Percentiles rank a stretch among this genome's conserved stretches.
Conservation (phyloP, 2,797 vertebrate genomes). For the Mormyrops boulengeri region DNA sequence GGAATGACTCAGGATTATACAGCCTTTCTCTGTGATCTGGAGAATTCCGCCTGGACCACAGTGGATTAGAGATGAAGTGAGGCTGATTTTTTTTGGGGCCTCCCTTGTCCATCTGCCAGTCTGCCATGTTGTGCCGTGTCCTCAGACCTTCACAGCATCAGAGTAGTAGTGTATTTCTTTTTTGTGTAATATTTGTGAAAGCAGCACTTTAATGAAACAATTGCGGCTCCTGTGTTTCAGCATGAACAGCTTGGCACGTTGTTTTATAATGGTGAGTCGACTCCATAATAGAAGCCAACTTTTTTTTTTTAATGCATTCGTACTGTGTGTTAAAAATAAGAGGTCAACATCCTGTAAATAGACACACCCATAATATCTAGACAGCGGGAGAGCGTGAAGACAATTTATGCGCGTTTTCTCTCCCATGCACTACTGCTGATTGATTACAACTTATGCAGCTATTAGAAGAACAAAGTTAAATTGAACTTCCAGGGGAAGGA, state of each 20-base stretch:
- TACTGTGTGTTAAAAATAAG: background rate
- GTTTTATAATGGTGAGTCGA: background rate
- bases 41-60: background rate
- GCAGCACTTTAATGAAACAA: background rate
- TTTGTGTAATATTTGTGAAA: background rate
- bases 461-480: constrained; percentile 3
- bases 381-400: background rate
- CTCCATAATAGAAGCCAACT: background rate
- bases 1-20: background rate
- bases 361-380: background rate
- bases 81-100: background rate
- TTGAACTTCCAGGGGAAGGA: background rate
- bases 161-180: background rate
- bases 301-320: background rate
- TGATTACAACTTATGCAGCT: background rate
- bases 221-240: background rate
- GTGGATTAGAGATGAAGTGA: background rate
- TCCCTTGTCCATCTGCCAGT: background rate
- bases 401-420: background rate
- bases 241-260: background rate
- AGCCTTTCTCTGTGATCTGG: background rate
- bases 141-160: background rate
- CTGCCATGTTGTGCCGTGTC: background rate
- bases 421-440: background rate
- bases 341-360: constrained; percentile 1